These are phyloP conservation scores for Mongoloraphidia duomilia DNA, from an alignment of 2,888 invertebrate genomes.

Conservation along the genomic window DNA sequence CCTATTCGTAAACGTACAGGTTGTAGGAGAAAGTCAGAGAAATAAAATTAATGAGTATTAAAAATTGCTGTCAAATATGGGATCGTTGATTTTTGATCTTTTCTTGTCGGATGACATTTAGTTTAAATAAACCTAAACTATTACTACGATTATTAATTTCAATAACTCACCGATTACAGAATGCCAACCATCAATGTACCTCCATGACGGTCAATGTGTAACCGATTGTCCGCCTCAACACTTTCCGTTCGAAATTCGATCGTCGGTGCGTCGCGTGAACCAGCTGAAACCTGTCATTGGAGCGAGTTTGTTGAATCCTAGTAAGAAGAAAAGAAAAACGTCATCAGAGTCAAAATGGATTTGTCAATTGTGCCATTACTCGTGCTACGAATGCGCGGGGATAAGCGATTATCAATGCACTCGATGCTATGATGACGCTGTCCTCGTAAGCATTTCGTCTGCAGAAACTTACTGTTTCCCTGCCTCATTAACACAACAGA, in stretches of 20 bases:
- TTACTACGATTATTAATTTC: slow-evolving; percentile 23
- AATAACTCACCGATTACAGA: slow-evolving; percentile 36
- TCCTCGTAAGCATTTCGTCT: slow-evolving; percentile 30
- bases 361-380: slow-evolving; percentile 59
- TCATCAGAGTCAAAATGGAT: slow-evolving; percentile 21
- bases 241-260: slow-evolving; percentile 31
- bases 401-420: slow-evolving; percentile 54
- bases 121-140: too few relatives aligned
- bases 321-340: slow-evolving; percentile 9
- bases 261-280: slow-evolving; percentile 22
- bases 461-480: slow-evolving; percentile 27
- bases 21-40: too few relatives aligned
- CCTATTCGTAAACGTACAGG: too few relatives aligned
- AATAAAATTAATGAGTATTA: too few relatives aligned
- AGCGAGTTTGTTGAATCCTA: slow-evolving; percentile 15
- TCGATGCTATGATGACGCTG: slow-evolving; percentile 51
- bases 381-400: slow-evolving; percentile 54
- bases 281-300: slow-evolving; percentile 23
- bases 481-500: slow-evolving; percentile 6
- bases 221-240: slow-evolving; percentile 40
- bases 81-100: slow-evolving; percentile 17
- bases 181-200: slow-evolving; percentile 45
- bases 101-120: slow-evolving; percentile 22
- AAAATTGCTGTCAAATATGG: too few relatives aligned
- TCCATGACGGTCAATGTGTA: slow-evolving; percentile 45